Evolutionary conservation across 35 echinoderm and acorn worm species (phyloP).

Genomic region (Lytechinus variegatus): DNA sequence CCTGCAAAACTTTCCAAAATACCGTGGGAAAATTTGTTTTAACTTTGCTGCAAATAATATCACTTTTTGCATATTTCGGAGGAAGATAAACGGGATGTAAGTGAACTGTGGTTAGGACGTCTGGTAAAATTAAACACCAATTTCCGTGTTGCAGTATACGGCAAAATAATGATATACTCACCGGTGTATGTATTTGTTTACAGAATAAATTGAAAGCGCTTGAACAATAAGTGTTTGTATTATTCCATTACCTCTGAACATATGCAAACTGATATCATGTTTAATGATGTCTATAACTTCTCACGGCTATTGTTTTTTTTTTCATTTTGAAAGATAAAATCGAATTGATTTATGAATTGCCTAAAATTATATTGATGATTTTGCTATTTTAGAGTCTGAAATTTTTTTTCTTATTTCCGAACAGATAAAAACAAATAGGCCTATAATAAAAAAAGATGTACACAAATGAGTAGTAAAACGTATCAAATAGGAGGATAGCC

Average conservation of each 20-base stretch:
- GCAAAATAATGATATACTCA: not conserved
- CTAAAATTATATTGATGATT: too few relatives aligned
- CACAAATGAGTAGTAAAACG: too few relatives aligned
- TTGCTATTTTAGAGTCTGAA: too few relatives aligned
- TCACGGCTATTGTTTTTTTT: not conserved
- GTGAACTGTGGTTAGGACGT: not conserved
- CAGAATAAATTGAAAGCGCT: not conserved
- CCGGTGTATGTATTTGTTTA: not conserved
- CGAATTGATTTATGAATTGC: too few relatives aligned
- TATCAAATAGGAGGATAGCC: too few relatives aligned
- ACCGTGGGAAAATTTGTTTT: slow-evolving; percentile 53
- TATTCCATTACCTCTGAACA: not conserved
- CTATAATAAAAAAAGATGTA: too few relatives aligned
- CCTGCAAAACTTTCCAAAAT: not conserved
- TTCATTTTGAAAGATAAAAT: not conserved
- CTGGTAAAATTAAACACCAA: not conserved
- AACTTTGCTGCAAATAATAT: slow-evolving; percentile 11
- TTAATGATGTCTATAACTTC: not conserved
- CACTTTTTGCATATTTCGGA: slow-evolving; percentile 30
- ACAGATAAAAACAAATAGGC: too few relatives aligned
- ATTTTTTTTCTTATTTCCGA: too few relatives aligned
- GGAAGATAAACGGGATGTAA: slow-evolving; percentile 40
- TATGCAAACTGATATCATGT: not conserved
- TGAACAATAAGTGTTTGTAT: not conserved
- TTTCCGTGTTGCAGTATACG: slow-evolving; percentile 14